Conservation (phyloP, 64 coral and sea anemone genomes). For the Montipora sp. region DNA sequence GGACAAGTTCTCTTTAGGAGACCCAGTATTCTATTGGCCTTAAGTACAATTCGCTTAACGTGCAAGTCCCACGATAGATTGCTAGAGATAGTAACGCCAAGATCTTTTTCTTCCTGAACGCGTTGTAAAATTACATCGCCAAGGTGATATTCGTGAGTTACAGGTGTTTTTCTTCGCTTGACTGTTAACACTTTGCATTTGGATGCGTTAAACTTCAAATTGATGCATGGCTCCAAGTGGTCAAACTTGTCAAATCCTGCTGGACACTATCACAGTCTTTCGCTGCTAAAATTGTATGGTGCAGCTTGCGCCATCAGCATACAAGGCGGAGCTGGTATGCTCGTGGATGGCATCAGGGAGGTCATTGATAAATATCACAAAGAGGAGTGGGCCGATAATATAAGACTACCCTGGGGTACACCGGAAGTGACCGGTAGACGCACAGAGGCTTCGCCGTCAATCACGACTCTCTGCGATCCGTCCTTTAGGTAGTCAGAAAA, state of each 20-base stretch:
- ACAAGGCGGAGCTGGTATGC: neutral
- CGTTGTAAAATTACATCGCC: neutral
- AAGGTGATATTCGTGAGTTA: neutral
- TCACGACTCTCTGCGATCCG: no score
- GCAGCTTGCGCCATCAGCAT: neutral
- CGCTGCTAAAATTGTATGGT: no score
- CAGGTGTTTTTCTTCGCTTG: no score
- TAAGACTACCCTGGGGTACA: neutral
- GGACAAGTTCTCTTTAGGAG: conserved; percentile 22
- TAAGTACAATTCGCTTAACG: neutral
- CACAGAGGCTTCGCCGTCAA: no score
- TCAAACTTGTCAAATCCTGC: neutral
- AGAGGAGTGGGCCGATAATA: neutral
- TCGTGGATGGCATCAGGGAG: neutral
- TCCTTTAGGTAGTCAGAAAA: no score
- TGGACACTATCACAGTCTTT: neutral
- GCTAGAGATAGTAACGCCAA: no score
- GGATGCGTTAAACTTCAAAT: neutral
- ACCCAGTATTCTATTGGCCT: conserved; percentile 24
- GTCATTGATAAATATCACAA: neutral
- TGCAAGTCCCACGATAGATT: neutral
- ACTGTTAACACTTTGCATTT: no score
- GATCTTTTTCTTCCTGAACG: no score
- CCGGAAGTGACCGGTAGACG: no score
- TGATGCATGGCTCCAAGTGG: neutral